A percentile compares a stretch with the other conserved stretches of the same genome.
Evolutionary conservation across 2,113 vertebrate genomes (phyloP).

Genomic region (Daboia siamensis): DNA sequence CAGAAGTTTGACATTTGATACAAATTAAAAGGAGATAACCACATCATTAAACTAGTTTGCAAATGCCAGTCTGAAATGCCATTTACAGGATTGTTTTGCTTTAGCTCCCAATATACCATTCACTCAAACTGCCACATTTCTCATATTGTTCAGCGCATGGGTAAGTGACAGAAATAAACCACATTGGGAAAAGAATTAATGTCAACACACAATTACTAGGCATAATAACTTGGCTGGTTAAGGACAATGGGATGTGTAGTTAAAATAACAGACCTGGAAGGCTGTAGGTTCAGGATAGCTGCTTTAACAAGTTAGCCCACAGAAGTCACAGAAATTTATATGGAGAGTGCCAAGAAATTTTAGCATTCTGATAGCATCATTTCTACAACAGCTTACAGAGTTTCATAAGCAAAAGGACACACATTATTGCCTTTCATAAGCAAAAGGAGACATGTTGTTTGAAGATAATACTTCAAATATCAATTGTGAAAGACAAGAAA

Average conservation of each 20-base stretch:
- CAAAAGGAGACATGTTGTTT: no score
- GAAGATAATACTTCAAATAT: neutral
- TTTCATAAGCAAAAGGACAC: neutral
- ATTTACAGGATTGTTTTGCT: slow-evolving; percentile 15
- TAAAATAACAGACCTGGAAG: neutral
- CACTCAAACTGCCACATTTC: slow-evolving; percentile 56
- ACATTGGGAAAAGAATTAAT: neutral
- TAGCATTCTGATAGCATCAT: neutral
- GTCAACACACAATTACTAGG: neutral
- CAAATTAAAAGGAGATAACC: slow-evolving; percentile 7
- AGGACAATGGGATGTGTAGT: neutral
- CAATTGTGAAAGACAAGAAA: neutral
- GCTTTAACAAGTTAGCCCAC: neutral
- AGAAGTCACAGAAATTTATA: neutral
- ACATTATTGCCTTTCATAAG: neutral
- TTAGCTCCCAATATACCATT: slow-evolving; percentile 35
- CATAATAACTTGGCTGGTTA: neutral
- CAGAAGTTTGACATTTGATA: neutral
- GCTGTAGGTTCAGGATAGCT: neutral
- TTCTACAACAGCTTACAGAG: neutral
- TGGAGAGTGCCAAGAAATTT: neutral
- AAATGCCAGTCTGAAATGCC: slow-evolving; percentile 36
- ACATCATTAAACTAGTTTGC: neutral
- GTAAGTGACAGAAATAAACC: neutral
- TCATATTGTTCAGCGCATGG: neutral